Percentiles rank a stretch among this genome's conserved stretches.
Evolutionary conservation across 2,888 invertebrate species (phyloP).

Genomic region (Andrena flavipes): DNA sequence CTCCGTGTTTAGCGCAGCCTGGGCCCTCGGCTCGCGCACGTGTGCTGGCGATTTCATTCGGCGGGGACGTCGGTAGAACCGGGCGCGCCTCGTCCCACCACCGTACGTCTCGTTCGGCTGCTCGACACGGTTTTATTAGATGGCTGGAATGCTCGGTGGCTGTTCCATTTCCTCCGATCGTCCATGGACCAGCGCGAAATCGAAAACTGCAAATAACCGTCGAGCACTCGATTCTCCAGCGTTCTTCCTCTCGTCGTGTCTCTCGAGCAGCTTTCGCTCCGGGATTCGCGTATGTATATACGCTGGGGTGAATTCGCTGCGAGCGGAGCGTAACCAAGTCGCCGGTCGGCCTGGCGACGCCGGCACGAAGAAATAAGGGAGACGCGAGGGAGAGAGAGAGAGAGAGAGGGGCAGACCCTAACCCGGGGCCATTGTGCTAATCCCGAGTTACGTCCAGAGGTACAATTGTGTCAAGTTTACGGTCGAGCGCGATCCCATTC

Average conservation of each 20-base stretch:
- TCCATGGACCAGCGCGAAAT: conserved; percentile 27
- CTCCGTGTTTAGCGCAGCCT: conserved; percentile 28
- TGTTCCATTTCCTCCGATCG: conserved; percentile 25
- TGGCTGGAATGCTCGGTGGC: conserved; percentile 17
- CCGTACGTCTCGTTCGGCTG: conserved; percentile 22
- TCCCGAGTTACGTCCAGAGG: conserved; percentile 70
- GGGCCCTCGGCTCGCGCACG: not conserved
- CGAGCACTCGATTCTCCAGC: not conserved
- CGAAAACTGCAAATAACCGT: conserved; percentile 40
- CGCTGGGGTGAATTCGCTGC: conserved; percentile 24
- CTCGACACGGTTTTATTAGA: conserved; percentile 42
- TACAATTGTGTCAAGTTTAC: conserved; percentile 80
- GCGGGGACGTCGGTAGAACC: not conserved
- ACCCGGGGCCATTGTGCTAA: conserved; percentile 65
- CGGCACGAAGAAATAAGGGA: conserved; percentile 38
- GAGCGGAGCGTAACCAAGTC: not conserved
- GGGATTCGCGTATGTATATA: not conserved
- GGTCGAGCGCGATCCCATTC: conserved; percentile 75
- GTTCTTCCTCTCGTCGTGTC: not conserved
- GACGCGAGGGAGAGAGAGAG: not conserved
- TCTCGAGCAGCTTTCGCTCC: not conserved
- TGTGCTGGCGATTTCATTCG: conserved; percentile 13
- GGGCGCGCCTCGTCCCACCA: not conserved
- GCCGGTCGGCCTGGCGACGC: not conserved
- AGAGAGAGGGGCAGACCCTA: conserved; percentile 18